A percentile compares a stretch with the other conserved stretches of the same genome.
phyloP scores from a whole-genome alignment of 1,140 invertebrate genomes.

The Coenobita brevimanus region DNA sequence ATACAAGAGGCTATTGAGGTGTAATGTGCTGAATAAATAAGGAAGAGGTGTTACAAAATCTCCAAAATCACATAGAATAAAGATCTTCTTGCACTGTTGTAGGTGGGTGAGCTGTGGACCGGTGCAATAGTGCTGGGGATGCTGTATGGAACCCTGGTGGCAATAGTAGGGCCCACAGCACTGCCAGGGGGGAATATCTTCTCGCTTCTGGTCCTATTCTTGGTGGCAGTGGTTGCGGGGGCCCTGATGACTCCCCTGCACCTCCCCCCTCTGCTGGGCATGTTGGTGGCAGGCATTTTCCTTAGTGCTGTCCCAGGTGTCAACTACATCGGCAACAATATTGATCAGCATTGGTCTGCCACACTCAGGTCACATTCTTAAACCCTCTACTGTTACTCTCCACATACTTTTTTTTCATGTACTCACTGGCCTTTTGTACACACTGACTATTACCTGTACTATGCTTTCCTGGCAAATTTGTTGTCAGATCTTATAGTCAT shows the following conservation, averaged over 20 bases:
- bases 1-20: too few relatives aligned
- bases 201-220: constrained; percentile 28
- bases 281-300: constrained; percentile 86
- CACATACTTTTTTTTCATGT: not conserved
- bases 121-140: not conserved
- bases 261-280: constrained; percentile 89
- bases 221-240: constrained; percentile 18
- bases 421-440: not conserved
- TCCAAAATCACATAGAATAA: not conserved
- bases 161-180: constrained; percentile 1
- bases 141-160: constrained; percentile 23
- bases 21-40: too few relatives aligned
- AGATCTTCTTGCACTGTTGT: not conserved
- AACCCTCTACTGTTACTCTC: too few relatives aligned
- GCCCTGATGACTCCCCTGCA: constrained; percentile 85
- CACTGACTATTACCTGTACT: not conserved
- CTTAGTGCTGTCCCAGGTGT: constrained; percentile 81
- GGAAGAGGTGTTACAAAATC: too few relatives aligned
- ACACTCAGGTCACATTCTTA: constrained; percentile 35
- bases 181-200: constrained; percentile 47
- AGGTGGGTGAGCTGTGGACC: constrained; percentile 43
- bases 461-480: too few relatives aligned
- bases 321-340: constrained; percentile 70
- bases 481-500: too few relatives aligned
- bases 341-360: constrained; percentile 42